Conservation (phyloP, 2,113 vertebrate genomes). For the Thinocorus orbignyianus region DNA sequence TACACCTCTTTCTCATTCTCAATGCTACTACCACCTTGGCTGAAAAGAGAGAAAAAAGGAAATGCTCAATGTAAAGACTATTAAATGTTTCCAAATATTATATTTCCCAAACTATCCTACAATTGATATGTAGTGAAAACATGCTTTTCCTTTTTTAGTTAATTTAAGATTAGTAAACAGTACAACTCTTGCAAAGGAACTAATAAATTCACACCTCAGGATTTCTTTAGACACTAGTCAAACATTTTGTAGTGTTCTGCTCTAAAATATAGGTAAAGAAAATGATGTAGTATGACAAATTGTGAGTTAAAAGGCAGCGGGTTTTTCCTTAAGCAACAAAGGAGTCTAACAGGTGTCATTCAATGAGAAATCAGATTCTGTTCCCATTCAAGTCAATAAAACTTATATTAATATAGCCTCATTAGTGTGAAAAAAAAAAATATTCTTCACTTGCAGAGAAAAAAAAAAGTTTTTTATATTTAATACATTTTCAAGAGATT, state of each 20-base stretch:
- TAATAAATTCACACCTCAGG: neutral
- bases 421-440: neutral
- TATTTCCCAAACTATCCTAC: neutral
- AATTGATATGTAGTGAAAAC: neutral
- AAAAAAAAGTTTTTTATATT: neutral
- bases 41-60: neutral
- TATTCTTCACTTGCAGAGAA: neutral
- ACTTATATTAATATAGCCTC: neutral
- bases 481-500: neutral
- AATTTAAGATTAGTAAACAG: neutral
- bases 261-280: neutral
- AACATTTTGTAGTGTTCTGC: neutral
- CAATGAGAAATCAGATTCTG: neutral
- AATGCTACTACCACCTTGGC: neutral
- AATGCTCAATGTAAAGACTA: neutral
- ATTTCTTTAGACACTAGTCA: neutral
- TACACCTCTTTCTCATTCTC: conserved; percentile 39
- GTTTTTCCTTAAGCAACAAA: neutral
- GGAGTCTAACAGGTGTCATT: neutral
- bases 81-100: neutral
- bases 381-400: neutral
- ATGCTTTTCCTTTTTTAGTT: neutral
- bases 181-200: neutral
- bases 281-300: neutral
- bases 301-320: neutral